These are phyloP conservation scores for Blastobasis lacticolella DNA, from an alignment of 2,888 invertebrate species.

Conservation along the genomic window DNA sequence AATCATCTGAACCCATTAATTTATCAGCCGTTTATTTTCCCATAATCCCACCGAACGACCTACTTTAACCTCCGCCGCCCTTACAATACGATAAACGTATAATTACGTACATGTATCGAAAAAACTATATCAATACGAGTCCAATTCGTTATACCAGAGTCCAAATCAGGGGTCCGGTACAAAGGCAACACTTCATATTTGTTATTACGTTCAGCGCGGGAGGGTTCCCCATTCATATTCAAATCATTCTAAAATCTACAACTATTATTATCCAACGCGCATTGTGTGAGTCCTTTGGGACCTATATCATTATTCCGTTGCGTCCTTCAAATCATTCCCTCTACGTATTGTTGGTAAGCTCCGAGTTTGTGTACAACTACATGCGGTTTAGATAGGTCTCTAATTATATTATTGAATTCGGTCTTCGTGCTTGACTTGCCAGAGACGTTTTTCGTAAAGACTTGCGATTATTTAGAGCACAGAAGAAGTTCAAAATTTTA, in stretches of 20 bases:
- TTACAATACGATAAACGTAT: too few species aligned
- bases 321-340: slow-evolving; percentile 64
- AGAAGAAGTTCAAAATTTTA: too few species aligned
- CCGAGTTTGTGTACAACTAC: too few species aligned
- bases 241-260: slow-evolving; percentile 73
- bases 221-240: slow-evolving; percentile 72
- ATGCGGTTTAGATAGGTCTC: too few species aligned
- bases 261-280: slow-evolving; percentile 67
- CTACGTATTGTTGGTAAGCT: slow-evolving; percentile 45
- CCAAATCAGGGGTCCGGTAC: slow-evolving; percentile 58
- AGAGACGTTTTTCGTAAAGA: too few species aligned
- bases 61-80: too few species aligned
- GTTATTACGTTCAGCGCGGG: slow-evolving; percentile 65
- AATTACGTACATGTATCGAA: slow-evolving; percentile 18
- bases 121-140: slow-evolving; percentile 44
- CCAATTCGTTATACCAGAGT: slow-evolving; percentile 60
- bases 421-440: too few species aligned
- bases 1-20: too few species aligned
- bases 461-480: too few species aligned
- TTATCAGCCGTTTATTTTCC: too few species aligned
- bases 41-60: too few species aligned
- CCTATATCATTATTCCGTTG: slow-evolving; percentile 63
- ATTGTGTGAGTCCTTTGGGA: slow-evolving; percentile 68
- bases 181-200: slow-evolving; percentile 71
- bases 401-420: too few species aligned